Evolutionary conservation across 2,888 invertebrate species (phyloP), one percentile per base, ranked within the genome.

Genomic region (Laspeyria flexula): DNA sequence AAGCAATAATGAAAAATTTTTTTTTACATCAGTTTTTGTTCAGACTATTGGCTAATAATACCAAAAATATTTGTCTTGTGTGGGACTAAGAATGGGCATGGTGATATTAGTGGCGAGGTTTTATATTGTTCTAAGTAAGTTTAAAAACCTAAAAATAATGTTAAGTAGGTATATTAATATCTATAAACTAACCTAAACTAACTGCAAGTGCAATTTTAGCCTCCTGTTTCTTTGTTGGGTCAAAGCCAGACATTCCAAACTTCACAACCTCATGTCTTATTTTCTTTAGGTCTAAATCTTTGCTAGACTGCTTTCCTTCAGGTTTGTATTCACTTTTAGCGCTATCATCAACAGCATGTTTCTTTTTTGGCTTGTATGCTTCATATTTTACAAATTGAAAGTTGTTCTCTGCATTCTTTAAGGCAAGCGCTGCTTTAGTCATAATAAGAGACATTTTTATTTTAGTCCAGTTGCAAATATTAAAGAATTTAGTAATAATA

Each of bases 221-320:
- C 79, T 96, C 94, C 68, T 95, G 94, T 72, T 96, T 96, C 74
- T 96, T 95, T 7, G 93, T 89, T 1, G 94, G 90, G 48, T 95
- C 93, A 46, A 97, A 95, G 43, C 96, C 97, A 18, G 94, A 94
- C 88, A 96, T 96, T 25, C 97, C 97, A 83, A 97, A 96, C 75
- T 96, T 97, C 5, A 96, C 94, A 3, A 98, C 94, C 79, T 98
- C 98, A 82, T 96, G 95, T 43, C 96, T 93, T 0, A 96, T 95
- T 72, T 93, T 94, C 68, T 96, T 96, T 71, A 98, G 94, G 67
- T 96, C 95, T 56, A 96, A 88, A 71, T 95, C 94, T 76, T 79
- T 85, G 68, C 66, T 83, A 5, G 68, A 55, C 29, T 54, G 60
- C 1, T 58, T 55, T 31, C 45, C 43, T 45, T 71, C 65, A 37